Percentiles rank a stretch among this genome's conserved stretches.
Evolutionary conservation across 1,140 invertebrate species (phyloP).

Genomic region (Wasmannia auropunctata): DNA sequence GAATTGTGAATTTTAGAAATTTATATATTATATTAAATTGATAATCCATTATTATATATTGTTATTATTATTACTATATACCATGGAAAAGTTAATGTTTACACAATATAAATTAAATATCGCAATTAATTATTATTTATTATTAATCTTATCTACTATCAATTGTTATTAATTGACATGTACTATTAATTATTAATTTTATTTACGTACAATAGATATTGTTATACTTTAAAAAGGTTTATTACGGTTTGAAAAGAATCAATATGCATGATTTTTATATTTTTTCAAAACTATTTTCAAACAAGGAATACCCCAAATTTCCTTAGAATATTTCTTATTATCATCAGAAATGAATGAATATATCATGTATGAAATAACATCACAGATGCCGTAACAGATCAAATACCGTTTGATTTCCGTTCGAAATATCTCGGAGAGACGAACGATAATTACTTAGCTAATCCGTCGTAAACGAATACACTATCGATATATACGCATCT

Average conservation of each 20-base stretch:
- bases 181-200: conserved; percentile 13
- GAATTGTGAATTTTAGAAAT: background rate
- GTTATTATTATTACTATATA: no score
- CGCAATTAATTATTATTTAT: background rate
- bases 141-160: background rate
- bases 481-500: conserved; percentile 14
- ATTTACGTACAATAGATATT: background rate
- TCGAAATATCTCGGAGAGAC: background rate
- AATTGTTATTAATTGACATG: background rate
- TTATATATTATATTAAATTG: background rate
- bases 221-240: background rate
- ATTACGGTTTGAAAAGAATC: conserved; percentile 1
- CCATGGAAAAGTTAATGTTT: background rate
- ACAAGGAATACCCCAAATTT: background rate
- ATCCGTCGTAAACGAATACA: conserved; percentile 1
- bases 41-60: background rate
- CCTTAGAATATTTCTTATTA: background rate
- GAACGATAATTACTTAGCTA: conserved; percentile 26
- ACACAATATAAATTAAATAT: background rate
- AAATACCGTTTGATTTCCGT: background rate
- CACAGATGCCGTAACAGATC: background rate
- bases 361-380: background rate
- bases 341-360: background rate
- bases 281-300: background rate
- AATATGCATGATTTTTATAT: background rate